Evolutionary conservation across 2,888 invertebrate species (phyloP).

Genomic region (Drosophila cognata): DNA sequence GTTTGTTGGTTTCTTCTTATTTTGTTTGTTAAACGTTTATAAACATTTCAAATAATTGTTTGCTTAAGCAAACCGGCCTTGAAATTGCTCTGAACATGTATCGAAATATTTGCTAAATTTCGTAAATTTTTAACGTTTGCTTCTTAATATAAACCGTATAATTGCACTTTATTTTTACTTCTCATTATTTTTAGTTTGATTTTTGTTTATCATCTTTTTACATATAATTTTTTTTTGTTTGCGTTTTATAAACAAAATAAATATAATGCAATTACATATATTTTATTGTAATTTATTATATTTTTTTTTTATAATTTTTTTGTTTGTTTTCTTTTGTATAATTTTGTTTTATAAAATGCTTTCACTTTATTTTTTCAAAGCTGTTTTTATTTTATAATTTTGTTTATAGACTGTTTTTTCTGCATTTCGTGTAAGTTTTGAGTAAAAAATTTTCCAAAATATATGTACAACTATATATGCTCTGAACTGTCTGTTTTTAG

Average conservation of each 20-base stretch:
- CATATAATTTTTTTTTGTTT: slow-evolving; percentile 45
- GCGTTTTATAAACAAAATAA: slow-evolving; percentile 54
- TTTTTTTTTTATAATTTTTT: slow-evolving; percentile 44
- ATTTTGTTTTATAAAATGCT: slow-evolving; percentile 62
- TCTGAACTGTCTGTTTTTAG: slow-evolving; percentile 59
- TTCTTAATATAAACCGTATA: slow-evolving; percentile 77
- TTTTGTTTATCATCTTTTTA: slow-evolving; percentile 48
- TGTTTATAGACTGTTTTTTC: slow-evolving; percentile 39
- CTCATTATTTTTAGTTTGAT: slow-evolving; percentile 58
- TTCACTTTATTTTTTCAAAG: slow-evolving; percentile 35
- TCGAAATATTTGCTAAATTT: slow-evolving; percentile 62
- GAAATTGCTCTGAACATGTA: slow-evolving; percentile 64
- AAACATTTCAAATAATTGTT: slow-evolving; percentile 42
- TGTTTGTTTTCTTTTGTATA: slow-evolving; percentile 54
- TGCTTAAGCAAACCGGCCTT: slow-evolving; percentile 59
- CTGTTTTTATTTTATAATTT: slow-evolving; percentile 28
- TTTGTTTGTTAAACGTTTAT: slow-evolving; percentile 30
- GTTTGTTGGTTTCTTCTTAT: slow-evolving; percentile 8
- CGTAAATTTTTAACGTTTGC: slow-evolving; percentile 70
- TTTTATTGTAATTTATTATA: slow-evolving; percentile 42
- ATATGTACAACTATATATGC: slow-evolving; percentile 72
- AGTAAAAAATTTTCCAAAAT: slow-evolving; percentile 81
- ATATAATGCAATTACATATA: slow-evolving; percentile 55
- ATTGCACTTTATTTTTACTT: slow-evolving; percentile 74
- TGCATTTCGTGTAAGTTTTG: slow-evolving; percentile 54